These are phyloP conservation scores for Trachelus iudaicus DNA, from an alignment of 2,888 invertebrate genomes.

Conservation along the genomic window DNA sequence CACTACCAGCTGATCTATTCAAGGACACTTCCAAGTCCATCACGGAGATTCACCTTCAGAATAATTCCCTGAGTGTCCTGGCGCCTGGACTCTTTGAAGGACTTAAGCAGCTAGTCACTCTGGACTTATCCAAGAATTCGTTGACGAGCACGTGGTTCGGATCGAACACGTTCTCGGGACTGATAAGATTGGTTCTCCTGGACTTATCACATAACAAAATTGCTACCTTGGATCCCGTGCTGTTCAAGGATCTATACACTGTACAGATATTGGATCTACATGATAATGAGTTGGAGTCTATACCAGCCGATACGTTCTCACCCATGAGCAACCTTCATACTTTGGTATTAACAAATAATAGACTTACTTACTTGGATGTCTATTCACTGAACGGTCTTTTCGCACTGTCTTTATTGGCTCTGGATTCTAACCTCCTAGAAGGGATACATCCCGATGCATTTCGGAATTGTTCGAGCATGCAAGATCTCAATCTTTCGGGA, in stretches of 20 bases:
- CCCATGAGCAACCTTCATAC: constrained; percentile 90
- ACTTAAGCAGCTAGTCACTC: constrained; percentile 81
- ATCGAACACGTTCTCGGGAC: constrained; percentile 82
- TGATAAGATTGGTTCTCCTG: constrained; percentile 84
- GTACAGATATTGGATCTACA: constrained; percentile 86
- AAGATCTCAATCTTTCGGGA: constrained; percentile 86
- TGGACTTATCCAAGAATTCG: constrained; percentile 85
- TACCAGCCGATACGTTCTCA: constrained; percentile 84
- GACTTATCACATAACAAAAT: constrained; percentile 85
- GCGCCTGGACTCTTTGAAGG: constrained; percentile 85
- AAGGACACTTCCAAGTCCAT: constrained; percentile 79
- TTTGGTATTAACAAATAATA: constrained; percentile 83
- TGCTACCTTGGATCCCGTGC: constrained; percentile 79
- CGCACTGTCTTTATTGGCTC: constrained; percentile 81
- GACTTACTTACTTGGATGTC: constrained; percentile 81
- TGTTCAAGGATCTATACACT: constrained; percentile 85
- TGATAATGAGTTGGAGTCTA: constrained; percentile 81
- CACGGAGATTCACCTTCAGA: constrained; percentile 87
- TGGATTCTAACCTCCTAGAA: constrained; percentile 84
- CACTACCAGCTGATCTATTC: constrained; percentile 84
- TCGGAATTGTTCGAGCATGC: constrained; percentile 84
- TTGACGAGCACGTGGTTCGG: constrained; percentile 87
- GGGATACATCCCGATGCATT: constrained; percentile 86
- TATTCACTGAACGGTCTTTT: constrained; percentile 85
- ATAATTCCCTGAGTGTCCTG: constrained; percentile 86